A percentile compares a stretch with the other conserved stretches of the same genome.
phyloP scores from a whole-genome alignment of 1,140 invertebrate species.

The Gonatopus flavifemur region DNA sequence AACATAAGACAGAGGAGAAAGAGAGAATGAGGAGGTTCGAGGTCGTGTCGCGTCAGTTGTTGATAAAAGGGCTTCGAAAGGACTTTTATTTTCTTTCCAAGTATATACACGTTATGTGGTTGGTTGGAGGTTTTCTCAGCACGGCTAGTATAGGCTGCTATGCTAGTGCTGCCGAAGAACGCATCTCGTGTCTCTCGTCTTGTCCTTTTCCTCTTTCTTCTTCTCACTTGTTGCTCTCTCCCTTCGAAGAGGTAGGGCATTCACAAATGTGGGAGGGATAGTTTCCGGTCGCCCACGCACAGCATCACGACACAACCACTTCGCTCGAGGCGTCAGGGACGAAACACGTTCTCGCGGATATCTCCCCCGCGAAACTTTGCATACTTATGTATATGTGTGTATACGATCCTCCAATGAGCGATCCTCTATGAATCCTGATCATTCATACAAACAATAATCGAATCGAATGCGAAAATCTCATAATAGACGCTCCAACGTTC shows the following conservation, averaged over 20 bases:
- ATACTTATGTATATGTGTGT: no score
- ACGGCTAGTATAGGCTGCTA: no score
- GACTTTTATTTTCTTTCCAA: neutral
- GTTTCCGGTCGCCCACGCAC: slow-evolving; percentile 52
- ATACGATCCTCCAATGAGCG: no score
- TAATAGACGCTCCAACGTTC: no score
- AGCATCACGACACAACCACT: slow-evolving; percentile 37
- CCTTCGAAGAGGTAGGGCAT: slow-evolving; percentile 39
- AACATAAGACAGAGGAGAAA: neutral
- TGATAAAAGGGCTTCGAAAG: slow-evolving; percentile 2
- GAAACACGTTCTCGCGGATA: slow-evolving; percentile 28
- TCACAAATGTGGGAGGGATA: slow-evolving; percentile 49
- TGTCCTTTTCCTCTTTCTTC: neutral
- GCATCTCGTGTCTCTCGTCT: neutral
- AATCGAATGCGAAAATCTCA: no score
- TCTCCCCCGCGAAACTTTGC: slow-evolving; percentile 25
- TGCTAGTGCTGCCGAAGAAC: neutral
- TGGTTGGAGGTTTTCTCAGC: neutral
- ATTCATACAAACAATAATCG: no score
- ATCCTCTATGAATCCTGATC: no score
- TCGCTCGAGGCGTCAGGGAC: slow-evolving; percentile 39
- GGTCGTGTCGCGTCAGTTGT: no score
- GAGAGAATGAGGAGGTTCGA: neutral
- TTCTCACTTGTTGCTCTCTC: slow-evolving; percentile 18
- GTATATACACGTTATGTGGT: no score